These are phyloP conservation scores for Grantiella picta DNA, from an alignment of 2,113 vertebrate genomes.

Conservation along the genomic window DNA sequence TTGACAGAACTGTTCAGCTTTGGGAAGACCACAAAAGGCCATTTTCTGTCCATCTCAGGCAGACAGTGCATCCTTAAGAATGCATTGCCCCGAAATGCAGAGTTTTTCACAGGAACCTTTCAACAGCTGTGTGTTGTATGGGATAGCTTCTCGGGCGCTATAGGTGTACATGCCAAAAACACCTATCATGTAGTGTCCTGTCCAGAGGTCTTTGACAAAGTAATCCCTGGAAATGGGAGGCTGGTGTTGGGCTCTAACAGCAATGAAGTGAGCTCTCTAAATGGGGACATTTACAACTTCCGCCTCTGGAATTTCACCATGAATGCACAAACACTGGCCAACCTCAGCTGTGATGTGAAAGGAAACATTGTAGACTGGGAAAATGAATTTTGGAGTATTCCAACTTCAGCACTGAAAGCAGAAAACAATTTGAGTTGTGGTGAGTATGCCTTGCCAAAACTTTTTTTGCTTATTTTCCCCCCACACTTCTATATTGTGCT, in stretches of 20 bases:
- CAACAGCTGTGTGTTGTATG: constrained; percentile 81
- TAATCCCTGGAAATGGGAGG: constrained; percentile 71
- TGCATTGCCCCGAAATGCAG: constrained; percentile 48
- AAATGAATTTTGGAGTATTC: constrained; percentile 88
- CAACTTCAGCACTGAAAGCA: constrained; percentile 77
- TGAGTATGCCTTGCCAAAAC: constrained; percentile 74
- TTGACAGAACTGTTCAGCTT: constrained; percentile 71
- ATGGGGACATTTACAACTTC: constrained; percentile 91
- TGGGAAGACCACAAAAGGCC: constrained; percentile 46
- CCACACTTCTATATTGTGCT: neutral
- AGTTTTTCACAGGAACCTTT: constrained; percentile 79
- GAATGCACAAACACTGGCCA: constrained; percentile 69
- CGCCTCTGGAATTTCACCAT: constrained; percentile 90
- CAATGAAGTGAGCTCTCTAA: constrained; percentile 69
- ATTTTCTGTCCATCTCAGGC: constrained; percentile 67
- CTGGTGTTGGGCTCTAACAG: constrained; percentile 79
- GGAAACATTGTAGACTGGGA: constrained; percentile 94
- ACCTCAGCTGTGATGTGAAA: constrained; percentile 80
- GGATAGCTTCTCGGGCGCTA: constrained; percentile 61
- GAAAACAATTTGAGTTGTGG: constrained; percentile 92
- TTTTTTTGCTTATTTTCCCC: neutral
- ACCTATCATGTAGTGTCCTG: constrained; percentile 70
- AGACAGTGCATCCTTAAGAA: constrained; percentile 72
- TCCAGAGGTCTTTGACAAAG: constrained; percentile 23
- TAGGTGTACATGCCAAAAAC: constrained; percentile 71